Percentiles rank a stretch among this genome's conserved stretches.
Evolutionary conservation across 2,113 vertebrate genomes (phyloP).

Genomic region (Nycticorax nycticorax): DNA sequence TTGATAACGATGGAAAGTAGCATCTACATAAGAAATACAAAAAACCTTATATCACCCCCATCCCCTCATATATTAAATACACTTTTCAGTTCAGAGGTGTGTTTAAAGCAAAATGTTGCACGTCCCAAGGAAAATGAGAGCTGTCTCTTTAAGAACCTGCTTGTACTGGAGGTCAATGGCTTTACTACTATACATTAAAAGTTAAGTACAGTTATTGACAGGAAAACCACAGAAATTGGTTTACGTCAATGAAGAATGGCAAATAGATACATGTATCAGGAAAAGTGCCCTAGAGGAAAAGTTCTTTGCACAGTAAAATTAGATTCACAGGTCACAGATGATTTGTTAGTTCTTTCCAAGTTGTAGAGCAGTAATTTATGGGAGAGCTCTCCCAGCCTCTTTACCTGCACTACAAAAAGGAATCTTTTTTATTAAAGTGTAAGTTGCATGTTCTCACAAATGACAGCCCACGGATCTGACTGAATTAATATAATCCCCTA

Average conservation of each 20-base stretch:
- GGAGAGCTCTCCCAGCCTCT: background rate
- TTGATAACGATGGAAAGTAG: background rate
- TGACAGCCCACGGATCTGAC: background rate
- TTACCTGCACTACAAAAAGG: background rate
- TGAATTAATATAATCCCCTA: background rate
- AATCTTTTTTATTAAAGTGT: background rate
- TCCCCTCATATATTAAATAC: background rate
- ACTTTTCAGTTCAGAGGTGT: background rate
- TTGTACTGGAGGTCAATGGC: background rate
- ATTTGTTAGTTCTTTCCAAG: constrained; percentile 22
- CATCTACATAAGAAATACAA: background rate
- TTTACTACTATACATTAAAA: background rate
- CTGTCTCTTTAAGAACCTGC: background rate
- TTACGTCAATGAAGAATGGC: constrained; percentile 6
- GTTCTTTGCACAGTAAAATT: constrained; percentile 32
- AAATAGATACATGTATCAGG: background rate
- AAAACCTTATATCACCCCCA: background rate
- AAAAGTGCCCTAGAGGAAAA: background rate
- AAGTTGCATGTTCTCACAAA: background rate
- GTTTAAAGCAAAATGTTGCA: background rate
- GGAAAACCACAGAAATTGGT: background rate
- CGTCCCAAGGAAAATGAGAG: background rate
- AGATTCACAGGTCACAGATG: constrained; percentile 22
- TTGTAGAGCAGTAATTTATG: background rate
- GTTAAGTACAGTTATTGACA: constrained; percentile 15